These are phyloP conservation scores for Stigmatopora nigra DNA, from an alignment of 2,113 vertebrate genomes.

Conservation along the genomic window DNA sequence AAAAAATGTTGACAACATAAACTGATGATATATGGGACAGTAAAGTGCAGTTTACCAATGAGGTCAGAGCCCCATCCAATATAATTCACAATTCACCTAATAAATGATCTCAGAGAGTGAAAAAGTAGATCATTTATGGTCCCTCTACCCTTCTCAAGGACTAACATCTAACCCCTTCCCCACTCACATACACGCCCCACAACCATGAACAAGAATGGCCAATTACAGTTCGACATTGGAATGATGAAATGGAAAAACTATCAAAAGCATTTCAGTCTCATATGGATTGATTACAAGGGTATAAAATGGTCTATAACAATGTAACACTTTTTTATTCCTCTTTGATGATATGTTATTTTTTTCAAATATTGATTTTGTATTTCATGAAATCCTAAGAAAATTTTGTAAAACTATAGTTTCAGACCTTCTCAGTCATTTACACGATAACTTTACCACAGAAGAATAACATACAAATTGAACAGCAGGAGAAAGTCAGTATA, in stretches of 20 bases:
- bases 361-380: background rate
- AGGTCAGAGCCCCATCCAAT: constrained; percentile 35
- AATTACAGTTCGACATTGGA: background rate
- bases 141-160: constrained; percentile 50
- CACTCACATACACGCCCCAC: constrained; percentile 11
- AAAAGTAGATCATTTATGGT: constrained; percentile 32
- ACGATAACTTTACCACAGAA: background rate
- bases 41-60: constrained; percentile 28
- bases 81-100: constrained; percentile 32
- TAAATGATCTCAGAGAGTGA: constrained; percentile 21
- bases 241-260: constrained; percentile 4
- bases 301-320: background rate
- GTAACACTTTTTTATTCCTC: background rate
- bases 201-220: background rate
- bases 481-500: background rate
- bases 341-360: background rate
- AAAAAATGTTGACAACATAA: constrained; percentile 28
- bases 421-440: too few species aligned
- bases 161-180: constrained; percentile 17
- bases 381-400: background rate
- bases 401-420: background rate
- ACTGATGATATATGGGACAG: constrained; percentile 38
- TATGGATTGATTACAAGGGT: background rate
- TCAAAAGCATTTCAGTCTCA: constrained; percentile 8
- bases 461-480: background rate